Conservation (phyloP, 2,797 vertebrate genomes). For the Galago senegalensis region DNA sequence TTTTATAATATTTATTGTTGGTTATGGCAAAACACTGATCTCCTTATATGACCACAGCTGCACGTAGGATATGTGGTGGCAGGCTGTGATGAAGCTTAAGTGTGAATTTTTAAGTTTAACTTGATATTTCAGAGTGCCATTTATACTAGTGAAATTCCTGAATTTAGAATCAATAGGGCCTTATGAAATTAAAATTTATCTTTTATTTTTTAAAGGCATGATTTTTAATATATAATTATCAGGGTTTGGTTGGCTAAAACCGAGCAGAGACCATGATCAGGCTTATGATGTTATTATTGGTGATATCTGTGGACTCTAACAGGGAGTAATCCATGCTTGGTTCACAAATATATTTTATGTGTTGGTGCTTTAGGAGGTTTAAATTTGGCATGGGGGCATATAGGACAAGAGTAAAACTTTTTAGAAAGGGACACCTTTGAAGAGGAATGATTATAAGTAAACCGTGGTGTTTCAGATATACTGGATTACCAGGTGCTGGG, state of each 20-base stretch:
- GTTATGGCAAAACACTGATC: neutral
- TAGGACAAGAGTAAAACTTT: neutral
- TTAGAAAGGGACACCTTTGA: neutral
- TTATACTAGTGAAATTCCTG: neutral
- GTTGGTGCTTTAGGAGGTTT: neutral
- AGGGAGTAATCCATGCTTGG: neutral
- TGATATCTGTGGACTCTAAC: neutral
- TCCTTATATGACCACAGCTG: neutral
- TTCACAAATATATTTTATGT: neutral
- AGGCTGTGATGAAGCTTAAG: neutral
- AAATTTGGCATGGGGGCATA: neutral
- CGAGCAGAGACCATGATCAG: neutral
- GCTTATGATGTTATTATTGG: neutral
- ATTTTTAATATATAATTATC: neutral
- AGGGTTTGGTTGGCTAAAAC: neutral
- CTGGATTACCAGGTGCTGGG: neutral
- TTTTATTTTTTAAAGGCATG: neutral
- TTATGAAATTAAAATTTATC: neutral
- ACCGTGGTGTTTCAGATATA: too few relatives aligned
- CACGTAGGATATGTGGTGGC: accelerated
- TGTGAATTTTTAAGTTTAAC: neutral
- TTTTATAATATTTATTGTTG: neutral
- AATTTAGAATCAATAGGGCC: neutral
- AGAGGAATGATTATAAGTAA: neutral
- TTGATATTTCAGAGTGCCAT: neutral